phyloP scores from a whole-genome alignment of 2,113 vertebrate genomes.

The Spilogale gracilis region DNA sequence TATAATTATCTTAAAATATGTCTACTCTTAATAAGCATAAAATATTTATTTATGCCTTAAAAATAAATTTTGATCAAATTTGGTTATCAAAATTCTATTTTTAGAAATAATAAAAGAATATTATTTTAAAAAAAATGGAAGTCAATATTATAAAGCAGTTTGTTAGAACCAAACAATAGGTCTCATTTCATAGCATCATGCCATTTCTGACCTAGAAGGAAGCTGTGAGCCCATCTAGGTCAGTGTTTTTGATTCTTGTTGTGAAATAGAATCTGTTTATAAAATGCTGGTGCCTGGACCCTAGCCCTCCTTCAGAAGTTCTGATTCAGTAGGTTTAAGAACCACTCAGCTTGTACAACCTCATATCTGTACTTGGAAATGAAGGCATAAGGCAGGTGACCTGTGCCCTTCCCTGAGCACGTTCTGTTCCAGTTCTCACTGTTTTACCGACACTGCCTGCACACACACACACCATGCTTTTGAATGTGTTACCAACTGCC shows the following conservation, averaged over 20 bases:
- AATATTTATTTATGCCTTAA: slow-evolving; percentile 48
- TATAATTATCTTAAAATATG: background rate
- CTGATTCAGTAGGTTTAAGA: background rate
- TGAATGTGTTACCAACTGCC: background rate
- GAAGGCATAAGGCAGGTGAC: background rate
- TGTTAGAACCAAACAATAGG: background rate
- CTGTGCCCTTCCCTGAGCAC: background rate
- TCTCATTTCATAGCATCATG: background rate
- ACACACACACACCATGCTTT: no score
- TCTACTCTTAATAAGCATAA: background rate
- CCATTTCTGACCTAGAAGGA: background rate
- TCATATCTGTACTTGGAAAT: background rate
- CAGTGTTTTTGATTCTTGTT: background rate
- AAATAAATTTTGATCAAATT: slow-evolving; percentile 34
- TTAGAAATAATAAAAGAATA: background rate
- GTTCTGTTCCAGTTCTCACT: background rate
- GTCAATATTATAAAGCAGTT: background rate
- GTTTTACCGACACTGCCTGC: background rate
- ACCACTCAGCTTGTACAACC: background rate
- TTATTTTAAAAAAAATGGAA: background rate
- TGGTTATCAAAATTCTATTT: background rate
- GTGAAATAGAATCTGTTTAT: background rate
- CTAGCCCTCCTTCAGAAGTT: background rate
- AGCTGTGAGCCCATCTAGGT: background rate
- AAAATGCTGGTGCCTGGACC: background rate